Evolutionary conservation across 92 coral and sea anemone genomes (phyloP), one percentile per base, ranked within the genome.

Genomic region (Phymanthus crucifer): DNA sequence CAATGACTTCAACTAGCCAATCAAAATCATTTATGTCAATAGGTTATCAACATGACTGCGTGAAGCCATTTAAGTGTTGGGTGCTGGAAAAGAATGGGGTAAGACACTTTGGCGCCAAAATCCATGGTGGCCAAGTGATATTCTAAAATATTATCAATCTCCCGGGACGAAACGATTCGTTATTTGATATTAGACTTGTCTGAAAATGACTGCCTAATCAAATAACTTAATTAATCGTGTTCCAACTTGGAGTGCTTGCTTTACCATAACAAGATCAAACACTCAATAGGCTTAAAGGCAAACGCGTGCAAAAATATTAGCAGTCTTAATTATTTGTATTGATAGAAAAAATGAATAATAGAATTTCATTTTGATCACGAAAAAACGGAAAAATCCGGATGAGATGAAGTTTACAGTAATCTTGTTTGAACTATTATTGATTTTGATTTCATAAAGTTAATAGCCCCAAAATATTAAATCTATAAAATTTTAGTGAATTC

Each of bases 41-140:
- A 61, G 68, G 68, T 61, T 61, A 61, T 61, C 68, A 61, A 71
- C 33, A 1, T 36, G 12, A n/a, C 75, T 40, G 75, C 75, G 18
- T 32, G 75, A 71, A 71, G 34, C 52, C 75, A 71, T 36, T 40
- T 24, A 14, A 71, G 75, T 71, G 75, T 27, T 61, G 32, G 68
- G 32, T 5, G 13, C 68, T 3, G 34, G 8, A 61, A 6, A 61
- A 61, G 68, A 61, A 61, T 61, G 68, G 33, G 68, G 12, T n/a
- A 18, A 13, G 68, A 61, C 68, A 27, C 68, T 61, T 61, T 27
- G 68, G 68, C 68, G 68, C 68, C 68, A 61, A 27, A 61, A 24
- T 29, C 68, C 33, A 27, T 3, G 68, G 33, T 61, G 35, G 2
- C 34, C 68, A 61, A 61, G 35, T 29, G 68, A 61, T 61, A 21